Percentiles rank a stretch among this genome's conserved stretches.
Evolutionary conservation across 2,888 invertebrate species (phyloP).

Genomic region (Caradrina kadenii): DNA sequence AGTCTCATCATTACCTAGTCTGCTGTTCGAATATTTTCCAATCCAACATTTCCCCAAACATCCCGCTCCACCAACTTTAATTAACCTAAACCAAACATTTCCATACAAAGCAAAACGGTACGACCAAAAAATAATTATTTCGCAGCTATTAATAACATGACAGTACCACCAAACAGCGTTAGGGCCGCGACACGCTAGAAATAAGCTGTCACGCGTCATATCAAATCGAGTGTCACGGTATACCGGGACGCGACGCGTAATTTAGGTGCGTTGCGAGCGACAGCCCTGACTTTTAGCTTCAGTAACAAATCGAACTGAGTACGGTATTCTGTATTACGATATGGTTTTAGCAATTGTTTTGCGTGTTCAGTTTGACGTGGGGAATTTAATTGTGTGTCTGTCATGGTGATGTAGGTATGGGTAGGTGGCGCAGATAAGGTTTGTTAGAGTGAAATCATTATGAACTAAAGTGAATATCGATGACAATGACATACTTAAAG

Average conservation of each 20-base stretch:
- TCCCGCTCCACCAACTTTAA: constrained; percentile 8
- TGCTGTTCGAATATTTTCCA: background rate
- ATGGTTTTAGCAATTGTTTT: constrained; percentile 62
- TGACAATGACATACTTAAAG: background rate
- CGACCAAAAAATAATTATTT: constrained; percentile 55
- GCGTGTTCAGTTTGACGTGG: constrained; percentile 53
- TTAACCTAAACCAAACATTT: constrained; percentile 17
- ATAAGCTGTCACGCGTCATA: constrained; percentile 73
- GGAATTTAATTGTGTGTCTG: constrained; percentile 59
- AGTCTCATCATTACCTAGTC: background rate
- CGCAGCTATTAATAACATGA: constrained; percentile 53
- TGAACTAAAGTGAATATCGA: constrained; percentile 22
- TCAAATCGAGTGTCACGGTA: constrained; percentile 69
- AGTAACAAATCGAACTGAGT: constrained; percentile 60
- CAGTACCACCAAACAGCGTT: constrained; percentile 51
- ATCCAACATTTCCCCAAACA: background rate
- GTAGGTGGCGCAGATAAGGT: constrained; percentile 19
- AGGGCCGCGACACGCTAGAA: constrained; percentile 64
- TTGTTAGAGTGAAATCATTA: constrained; percentile 29
- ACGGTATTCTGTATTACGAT: constrained; percentile 50
- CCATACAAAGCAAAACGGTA: constrained; percentile 18
- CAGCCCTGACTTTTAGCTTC: constrained; percentile 61
- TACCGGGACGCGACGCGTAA: constrained; percentile 68
- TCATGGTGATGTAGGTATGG: constrained; percentile 33
- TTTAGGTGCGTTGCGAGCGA: constrained; percentile 66